Conservation (phyloP, 2,113 vertebrate genomes). For the Heterotilapia buettikoferi region DNA sequence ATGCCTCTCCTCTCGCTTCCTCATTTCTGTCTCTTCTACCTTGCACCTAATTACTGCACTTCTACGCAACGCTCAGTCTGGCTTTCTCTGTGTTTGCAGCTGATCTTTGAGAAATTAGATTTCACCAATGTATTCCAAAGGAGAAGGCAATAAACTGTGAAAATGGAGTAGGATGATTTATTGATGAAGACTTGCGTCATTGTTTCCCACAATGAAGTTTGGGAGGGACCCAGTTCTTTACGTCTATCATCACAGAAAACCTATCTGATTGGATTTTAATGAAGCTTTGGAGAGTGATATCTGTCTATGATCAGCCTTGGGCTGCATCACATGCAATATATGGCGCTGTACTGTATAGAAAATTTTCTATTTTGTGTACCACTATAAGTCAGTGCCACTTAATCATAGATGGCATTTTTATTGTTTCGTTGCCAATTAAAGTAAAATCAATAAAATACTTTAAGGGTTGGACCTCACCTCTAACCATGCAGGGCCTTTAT, state of each 20-base stretch:
- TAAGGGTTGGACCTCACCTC: neutral
- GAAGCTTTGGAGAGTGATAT: neutral
- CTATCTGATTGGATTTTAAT: neutral
- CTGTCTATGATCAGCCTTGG: neutral
- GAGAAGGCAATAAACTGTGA: neutral
- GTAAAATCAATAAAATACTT: neutral
- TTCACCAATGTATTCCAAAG: neutral
- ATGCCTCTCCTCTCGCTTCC: neutral
- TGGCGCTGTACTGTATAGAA: neutral
- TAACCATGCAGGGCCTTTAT: neutral
- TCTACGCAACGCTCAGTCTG: neutral
- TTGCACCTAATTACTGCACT: neutral
- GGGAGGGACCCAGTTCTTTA: neutral
- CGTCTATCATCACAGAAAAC: neutral
- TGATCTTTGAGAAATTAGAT: neutral
- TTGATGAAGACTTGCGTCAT: constrained; percentile 4
- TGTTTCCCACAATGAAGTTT: neutral
- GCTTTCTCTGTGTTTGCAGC: neutral
- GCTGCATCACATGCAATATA: neutral
- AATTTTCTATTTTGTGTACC: neutral
- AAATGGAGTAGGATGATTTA: constrained; percentile 18
- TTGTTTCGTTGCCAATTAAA: neutral
- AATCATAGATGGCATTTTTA: neutral
- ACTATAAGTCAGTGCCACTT: neutral
- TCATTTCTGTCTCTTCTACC: neutral